Evolutionary conservation across 1,140 invertebrate genomes (phyloP).

Genomic region (Drosophila pachea): DNA sequence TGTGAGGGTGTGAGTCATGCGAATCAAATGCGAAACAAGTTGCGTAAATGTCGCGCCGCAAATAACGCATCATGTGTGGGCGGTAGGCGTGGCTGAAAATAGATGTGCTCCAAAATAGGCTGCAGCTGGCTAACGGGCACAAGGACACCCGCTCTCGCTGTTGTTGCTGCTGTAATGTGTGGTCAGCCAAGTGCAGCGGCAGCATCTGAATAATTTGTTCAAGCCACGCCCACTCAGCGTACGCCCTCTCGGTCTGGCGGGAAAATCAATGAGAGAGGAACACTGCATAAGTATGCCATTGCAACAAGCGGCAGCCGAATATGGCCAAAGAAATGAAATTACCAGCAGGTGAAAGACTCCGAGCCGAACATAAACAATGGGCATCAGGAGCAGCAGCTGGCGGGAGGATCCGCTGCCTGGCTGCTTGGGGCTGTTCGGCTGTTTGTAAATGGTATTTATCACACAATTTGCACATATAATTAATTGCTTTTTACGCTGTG

Average conservation of each 20-base stretch:
- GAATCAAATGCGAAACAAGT: constrained; percentile 31
- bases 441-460: constrained; percentile 56
- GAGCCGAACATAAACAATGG: constrained; percentile 11
- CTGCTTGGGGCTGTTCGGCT: constrained; percentile 20
- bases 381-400: background rate
- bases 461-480: constrained; percentile 73
- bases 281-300: constrained; percentile 43
- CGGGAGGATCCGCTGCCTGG: background rate
- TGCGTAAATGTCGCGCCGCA: constrained; percentile 50
- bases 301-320: no score
- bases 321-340: constrained; percentile 20
- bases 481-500: constrained; percentile 62
- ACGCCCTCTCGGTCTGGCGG: no score
- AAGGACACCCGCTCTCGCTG: constrained; percentile 56
- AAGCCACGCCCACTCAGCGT: constrained; percentile 21
- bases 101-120: constrained; percentile 67
- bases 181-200: constrained; percentile 25
- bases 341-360: constrained; percentile 15
- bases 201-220: constrained; percentile 37
- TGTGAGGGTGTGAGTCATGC: constrained; percentile 44
- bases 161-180: constrained; percentile 1
- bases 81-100: constrained; percentile 42
- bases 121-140: constrained; percentile 50
- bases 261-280: constrained; percentile 50
- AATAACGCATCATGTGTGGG: constrained; percentile 41